Base-by-base conservation (phyloP, 1,140 invertebrate species). In the Himalopsyche phryganea region DNA sequence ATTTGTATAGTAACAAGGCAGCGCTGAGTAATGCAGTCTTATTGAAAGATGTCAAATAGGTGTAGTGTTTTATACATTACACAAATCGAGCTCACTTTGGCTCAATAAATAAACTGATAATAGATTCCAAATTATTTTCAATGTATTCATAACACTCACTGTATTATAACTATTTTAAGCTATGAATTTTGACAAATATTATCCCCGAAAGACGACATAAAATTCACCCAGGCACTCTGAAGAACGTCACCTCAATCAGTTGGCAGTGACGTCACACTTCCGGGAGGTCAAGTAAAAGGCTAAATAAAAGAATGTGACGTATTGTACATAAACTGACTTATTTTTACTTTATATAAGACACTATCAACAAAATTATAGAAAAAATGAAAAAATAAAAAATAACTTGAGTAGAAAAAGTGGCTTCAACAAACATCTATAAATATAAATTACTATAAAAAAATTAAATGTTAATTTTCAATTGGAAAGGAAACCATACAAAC, bases 181-280 rank as follows among this genome's bases (percentile, higher is more conserved):
- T 56, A 46, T 10, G 28, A 49, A 49, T 49, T 49, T 56, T 56
- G 47, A 49, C 54, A 50, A 56, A 49, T 49, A 42, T 35, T 42
- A 45, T 56, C 47, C 49, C 54, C 9, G 13, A n/a, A 35, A 49
- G 44, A 28, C 38, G 54, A 56, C 54, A 56, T 32, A 49, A 56
- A 56, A 49, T 48, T 56, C 46, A 49, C 54, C 54, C 54, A 49
- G 54, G 54, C 54, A 56, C 54, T 56, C 54, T 32, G 49, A 56
- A 50, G 54, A 56, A 56, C 54, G 54, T 56, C 54, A 56, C 54
- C 46, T 55, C 45, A 55, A 36, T 55, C 54, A 52, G 54, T 56
- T 56, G 54, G 54, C 54, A 56, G 19, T 56, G 54, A 56, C 46
- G 54, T 56, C 54, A 56, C 33, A 56, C 47, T 56, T 56, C 54